A percentile compares a stretch with the other conserved stretches of the same genome.
These are phyloP conservation scores for Anastrepha obliqua DNA, from an alignment of 1,140 invertebrate genomes.

Conservation along the genomic window DNA sequence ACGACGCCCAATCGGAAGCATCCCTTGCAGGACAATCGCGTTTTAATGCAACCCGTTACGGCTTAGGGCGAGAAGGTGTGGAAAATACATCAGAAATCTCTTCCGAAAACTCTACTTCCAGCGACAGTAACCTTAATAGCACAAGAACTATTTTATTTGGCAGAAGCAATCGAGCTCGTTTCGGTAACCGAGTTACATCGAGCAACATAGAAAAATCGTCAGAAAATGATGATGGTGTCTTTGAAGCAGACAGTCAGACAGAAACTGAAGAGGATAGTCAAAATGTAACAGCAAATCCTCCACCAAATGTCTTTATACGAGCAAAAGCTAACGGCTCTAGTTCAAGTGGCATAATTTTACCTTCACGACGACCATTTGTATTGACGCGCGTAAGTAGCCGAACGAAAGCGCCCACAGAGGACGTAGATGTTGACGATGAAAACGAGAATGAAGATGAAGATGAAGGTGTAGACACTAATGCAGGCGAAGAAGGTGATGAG, in stretches of 20 bases:
- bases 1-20: not conserved
- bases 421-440: conserved; percentile 56
- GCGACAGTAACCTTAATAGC: not conserved
- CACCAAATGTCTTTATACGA: not conserved
- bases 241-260: not conserved
- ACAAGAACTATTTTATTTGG: conserved; percentile 44
- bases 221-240: conserved; percentile 1
- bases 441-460: conserved; percentile 63
- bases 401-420: not conserved
- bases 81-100: not conserved
- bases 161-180: conserved; percentile 34
- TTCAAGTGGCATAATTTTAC: not conserved
- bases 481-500: conserved; percentile 74
- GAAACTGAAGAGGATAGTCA: conserved; percentile 21
- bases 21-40: not conserved
- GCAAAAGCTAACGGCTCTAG: not conserved
- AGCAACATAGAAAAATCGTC: not conserved
- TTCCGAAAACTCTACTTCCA: not conserved
- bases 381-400: conserved; percentile 16
- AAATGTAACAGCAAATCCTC: not conserved
- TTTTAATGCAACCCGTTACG: not conserved
- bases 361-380: not conserved
- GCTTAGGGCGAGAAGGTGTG: not conserved
- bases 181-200: not conserved
- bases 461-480: conserved; percentile 59